A percentile compares a stretch with the other conserved stretches of the same genome.
Evolutionary conservation across 2,888 invertebrate genomes (phyloP).

Genomic region (Poecilus cupreus): DNA sequence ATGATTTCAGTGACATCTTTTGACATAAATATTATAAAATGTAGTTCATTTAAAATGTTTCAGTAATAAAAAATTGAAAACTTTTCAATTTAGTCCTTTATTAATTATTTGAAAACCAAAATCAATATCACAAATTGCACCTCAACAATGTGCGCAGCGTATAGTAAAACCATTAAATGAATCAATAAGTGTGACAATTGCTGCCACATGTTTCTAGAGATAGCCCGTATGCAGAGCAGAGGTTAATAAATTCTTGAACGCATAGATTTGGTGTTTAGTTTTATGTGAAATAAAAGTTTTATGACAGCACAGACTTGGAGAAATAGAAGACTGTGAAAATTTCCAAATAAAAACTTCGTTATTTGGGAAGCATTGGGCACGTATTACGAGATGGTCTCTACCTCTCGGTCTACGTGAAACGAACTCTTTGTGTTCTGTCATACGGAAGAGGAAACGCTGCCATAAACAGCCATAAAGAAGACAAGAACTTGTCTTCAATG

Average conservation of each 20-base stretch:
- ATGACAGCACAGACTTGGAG: background rate
- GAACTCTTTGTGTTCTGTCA: conserved; percentile 41
- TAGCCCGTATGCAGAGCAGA: background rate
- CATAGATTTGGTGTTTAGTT: conserved; percentile 11
- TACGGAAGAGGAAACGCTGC: conserved; percentile 24
- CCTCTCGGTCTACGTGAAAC: conserved; percentile 5
- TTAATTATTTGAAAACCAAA: too few relatives aligned
- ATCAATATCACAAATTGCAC: too few relatives aligned
- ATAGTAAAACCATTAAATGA: too few relatives aligned
- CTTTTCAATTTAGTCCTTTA: too few relatives aligned
- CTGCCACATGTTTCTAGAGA: background rate
- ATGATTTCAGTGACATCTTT: too few relatives aligned
- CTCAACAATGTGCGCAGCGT: too few relatives aligned
- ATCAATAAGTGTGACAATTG: background rate
- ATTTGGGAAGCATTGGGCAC: conserved; percentile 13
- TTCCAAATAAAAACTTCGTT: conserved; percentile 24
- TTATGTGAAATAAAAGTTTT: conserved; percentile 25
- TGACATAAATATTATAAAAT: too few relatives aligned
- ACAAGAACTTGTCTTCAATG: conserved; percentile 45
- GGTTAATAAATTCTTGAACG: background rate
- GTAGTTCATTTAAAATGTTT: too few relatives aligned
- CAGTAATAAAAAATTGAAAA: too few relatives aligned
- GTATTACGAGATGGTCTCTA: conserved; percentile 23
- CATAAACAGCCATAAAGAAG: conserved; percentile 54
- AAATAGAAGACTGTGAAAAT: conserved; percentile 14